Evolutionary conservation across 2,113 vertebrate genomes (phyloP).

Genomic region (Indicator indicator): DNA sequence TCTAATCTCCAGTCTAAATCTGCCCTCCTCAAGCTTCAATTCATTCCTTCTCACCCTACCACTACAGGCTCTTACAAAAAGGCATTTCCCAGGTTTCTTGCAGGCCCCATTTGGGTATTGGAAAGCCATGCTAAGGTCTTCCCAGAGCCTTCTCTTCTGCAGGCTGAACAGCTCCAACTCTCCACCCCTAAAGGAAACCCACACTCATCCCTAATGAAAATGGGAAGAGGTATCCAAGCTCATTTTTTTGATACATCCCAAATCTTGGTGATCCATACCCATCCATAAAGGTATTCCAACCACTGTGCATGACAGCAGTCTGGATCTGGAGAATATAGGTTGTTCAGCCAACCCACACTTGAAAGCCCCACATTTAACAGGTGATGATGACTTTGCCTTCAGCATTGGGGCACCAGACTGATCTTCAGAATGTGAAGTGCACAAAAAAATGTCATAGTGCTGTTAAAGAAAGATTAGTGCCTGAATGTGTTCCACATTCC

Average conservation of each 20-base stretch:
- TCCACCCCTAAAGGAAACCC: background rate
- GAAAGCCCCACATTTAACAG: background rate
- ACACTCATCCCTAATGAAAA: background rate
- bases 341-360: too few relatives aligned
- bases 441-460: fast-evolving
- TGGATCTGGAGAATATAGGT: background rate
- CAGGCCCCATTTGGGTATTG: too few relatives aligned
- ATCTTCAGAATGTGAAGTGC: background rate
- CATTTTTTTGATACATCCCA: background rate
- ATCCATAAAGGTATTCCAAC: fast-evolving
- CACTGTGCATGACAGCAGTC: fast-evolving
- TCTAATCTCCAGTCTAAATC: too few relatives aligned
- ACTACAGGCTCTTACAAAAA: too few relatives aligned
- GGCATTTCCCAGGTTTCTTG: too few relatives aligned
- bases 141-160: too few relatives aligned
- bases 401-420: background rate
- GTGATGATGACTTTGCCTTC: background rate
- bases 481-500: too few relatives aligned
- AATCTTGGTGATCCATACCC: background rate
- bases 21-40: too few relatives aligned
- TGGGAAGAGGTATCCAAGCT: background rate
- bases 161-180: too few relatives aligned
- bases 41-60: too few relatives aligned
- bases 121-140: too few relatives aligned
- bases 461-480: background rate